A percentile compares a stretch with the other conserved stretches of the same genome.
Conservation (phyloP, 1,140 invertebrate species). For the Eriocheir sinensis region DNA sequence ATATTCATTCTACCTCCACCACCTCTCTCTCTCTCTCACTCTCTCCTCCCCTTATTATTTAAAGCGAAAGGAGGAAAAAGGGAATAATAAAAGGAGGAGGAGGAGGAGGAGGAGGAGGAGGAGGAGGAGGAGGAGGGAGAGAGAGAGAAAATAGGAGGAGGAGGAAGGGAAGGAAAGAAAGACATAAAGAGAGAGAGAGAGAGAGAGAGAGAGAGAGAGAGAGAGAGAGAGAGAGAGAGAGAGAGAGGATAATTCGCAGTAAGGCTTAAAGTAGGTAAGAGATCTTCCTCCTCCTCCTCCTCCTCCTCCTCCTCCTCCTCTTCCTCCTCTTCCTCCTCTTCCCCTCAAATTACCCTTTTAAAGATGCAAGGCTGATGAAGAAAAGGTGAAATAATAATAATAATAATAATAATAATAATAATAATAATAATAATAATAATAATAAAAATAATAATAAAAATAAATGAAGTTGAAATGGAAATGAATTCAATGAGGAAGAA, state of each 20-base stretch:
- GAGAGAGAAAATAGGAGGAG: background rate
- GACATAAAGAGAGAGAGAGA: background rate
- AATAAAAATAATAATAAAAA: conserved; percentile 35
- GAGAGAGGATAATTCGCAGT: background rate
- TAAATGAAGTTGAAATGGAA: too few relatives aligned
- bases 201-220: conserved; percentile 47
- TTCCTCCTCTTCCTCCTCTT: background rate
- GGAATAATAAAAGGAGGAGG: too few relatives aligned
- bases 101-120: too few relatives aligned
- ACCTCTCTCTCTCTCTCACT: too few relatives aligned
- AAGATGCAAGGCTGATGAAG: background rate
- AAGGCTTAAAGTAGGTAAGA: conserved; percentile 8
- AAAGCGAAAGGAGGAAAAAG: too few relatives aligned
- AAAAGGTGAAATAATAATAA: background rate
- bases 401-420: conserved; percentile 38
- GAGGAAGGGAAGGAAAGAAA: background rate
- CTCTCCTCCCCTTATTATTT: too few relatives aligned
- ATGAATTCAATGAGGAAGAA: too few relatives aligned
- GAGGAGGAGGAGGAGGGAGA: background rate
- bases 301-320: background rate
- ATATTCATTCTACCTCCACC: too few relatives aligned
- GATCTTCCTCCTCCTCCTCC: background rate
- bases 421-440: conserved; percentile 48
- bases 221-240: conserved; percentile 38
- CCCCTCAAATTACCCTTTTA: background rate